Evolutionary conservation across 2,113 vertebrate species (phyloP).

Genomic region (Xyrauchen texanus): DNA sequence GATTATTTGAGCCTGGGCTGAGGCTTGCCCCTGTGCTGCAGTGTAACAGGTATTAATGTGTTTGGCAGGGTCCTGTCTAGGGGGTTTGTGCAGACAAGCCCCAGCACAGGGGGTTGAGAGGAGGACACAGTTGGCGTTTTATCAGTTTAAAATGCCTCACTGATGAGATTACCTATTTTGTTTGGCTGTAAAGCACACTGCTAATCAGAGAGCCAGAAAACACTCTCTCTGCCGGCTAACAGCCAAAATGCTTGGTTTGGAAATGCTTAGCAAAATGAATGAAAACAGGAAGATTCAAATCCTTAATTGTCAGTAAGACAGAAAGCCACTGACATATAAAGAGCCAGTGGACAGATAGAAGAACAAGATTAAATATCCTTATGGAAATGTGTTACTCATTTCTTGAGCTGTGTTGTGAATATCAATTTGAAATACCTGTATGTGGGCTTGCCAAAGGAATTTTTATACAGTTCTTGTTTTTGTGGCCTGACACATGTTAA

Average conservation of each 20-base stretch:
- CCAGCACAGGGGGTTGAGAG: conserved; percentile 60
- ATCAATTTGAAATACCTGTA: background rate
- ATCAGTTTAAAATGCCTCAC: conserved; percentile 74
- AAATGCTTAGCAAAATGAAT: conserved; percentile 58
- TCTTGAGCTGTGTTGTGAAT: background rate
- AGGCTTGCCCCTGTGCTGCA: conserved; percentile 57
- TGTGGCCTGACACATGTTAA: conserved; percentile 21
- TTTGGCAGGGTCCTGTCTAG: conserved; percentile 49
- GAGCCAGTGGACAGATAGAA: conserved; percentile 20
- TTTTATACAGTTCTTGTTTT: conserved; percentile 3
- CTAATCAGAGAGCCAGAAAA: conserved; percentile 67
- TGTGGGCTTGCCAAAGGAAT: conserved; percentile 15
- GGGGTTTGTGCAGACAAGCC: conserved; percentile 51
- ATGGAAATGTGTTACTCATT: background rate
- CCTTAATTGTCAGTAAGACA: conserved; percentile 64
- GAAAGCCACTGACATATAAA: conserved; percentile 63
- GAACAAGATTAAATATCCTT: background rate
- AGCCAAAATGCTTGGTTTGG: conserved; percentile 72
- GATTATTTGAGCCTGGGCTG: conserved; percentile 77
- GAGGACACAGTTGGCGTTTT: conserved; percentile 70
- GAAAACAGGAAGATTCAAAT: conserved; percentile 30
- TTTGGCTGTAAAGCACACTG: conserved; percentile 74
- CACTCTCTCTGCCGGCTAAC: conserved; percentile 74
- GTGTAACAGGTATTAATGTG: conserved; percentile 77
- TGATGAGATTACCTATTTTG: conserved; percentile 82